phyloP scores from a whole-genome alignment of 2,113 vertebrate genomes.

The Rhynchomys soricoides region DNA sequence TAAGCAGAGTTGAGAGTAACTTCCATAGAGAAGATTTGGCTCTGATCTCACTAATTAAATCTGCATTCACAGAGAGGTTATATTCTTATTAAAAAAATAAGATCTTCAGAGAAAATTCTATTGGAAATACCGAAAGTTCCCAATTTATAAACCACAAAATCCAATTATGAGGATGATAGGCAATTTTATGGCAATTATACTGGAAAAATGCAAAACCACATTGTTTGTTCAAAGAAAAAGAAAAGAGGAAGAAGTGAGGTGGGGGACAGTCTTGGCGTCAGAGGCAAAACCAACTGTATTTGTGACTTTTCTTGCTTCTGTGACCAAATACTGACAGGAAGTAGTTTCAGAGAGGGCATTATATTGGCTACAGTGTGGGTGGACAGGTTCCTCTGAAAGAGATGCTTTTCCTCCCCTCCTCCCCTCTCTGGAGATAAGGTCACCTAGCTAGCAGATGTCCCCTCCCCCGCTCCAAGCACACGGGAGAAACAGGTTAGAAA shows the following conservation, averaged over 20 bases:
- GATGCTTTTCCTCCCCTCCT: too few species aligned
- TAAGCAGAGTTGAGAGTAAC: not conserved
- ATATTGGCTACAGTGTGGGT: too few species aligned
- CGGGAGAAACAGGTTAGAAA: too few species aligned
- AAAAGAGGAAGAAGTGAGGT: not conserved
- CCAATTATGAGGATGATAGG: constrained; percentile 5
- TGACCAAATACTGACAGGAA: not conserved
- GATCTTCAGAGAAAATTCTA: constrained; percentile 30
- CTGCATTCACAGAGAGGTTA: not conserved
- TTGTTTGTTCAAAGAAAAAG: constrained; percentile 40
- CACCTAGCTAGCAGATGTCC: too few species aligned
- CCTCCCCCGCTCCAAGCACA: too few species aligned
- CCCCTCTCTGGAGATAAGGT: too few species aligned
- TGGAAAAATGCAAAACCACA: not conserved
- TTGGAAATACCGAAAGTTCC: not conserved
- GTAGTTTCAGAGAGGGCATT: not conserved
- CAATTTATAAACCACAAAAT: constrained; percentile 20
- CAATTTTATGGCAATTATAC: constrained; percentile 14
- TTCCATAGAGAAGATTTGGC: not conserved
- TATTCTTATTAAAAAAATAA: constrained; percentile 44
- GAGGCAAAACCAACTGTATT: not conserved
- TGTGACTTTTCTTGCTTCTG: not conserved
- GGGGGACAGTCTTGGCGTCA: not conserved
- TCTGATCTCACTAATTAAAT: not conserved
- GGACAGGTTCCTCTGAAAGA: not conserved